Evolutionary conservation across 2,888 invertebrate species (phyloP).

Genomic region (Bimastos eiseni): DNA sequence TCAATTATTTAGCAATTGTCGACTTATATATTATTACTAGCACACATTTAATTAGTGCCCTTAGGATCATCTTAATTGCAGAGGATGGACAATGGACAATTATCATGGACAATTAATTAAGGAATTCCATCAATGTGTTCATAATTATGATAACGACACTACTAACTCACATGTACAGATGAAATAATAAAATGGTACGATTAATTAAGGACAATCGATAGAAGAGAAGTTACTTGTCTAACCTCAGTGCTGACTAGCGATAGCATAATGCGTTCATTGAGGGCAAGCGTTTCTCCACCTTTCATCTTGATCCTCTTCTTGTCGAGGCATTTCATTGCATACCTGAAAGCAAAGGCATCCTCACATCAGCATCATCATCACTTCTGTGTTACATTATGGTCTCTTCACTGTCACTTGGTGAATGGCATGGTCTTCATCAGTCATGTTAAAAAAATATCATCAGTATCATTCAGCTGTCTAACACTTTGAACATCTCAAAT

Average conservation of each 20-base stretch:
- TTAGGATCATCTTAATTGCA: too few relatives aligned
- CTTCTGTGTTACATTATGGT: not conserved
- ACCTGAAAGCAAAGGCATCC: conserved; percentile 64
- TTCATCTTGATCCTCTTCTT: conserved; percentile 99
- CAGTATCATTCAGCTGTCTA: not conserved
- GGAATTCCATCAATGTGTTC: not conserved
- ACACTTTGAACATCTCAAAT: not conserved
- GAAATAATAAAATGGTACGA: not conserved
- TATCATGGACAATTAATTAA: too few relatives aligned
- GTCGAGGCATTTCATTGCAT: conserved; percentile 99
- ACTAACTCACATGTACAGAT: not conserved
- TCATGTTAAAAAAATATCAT: not conserved
- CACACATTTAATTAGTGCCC: too few relatives aligned
- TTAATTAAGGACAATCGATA: not conserved
- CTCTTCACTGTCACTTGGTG: not conserved
- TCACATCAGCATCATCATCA: not conserved
- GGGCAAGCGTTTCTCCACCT: conserved; percentile 92
- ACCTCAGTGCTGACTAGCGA: conserved; percentile 98
- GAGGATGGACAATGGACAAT: too few relatives aligned
- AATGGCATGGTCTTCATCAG: not conserved
- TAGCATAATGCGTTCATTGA: conserved; percentile 98
- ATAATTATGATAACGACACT: not conserved
- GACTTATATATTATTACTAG: too few relatives aligned
- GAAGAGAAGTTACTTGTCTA: conserved; percentile 62
- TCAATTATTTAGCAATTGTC: too few relatives aligned